These are phyloP conservation scores for Aulostomus chinensis DNA, from an alignment of 2,797 vertebrate species.

Conservation along the genomic window DNA sequence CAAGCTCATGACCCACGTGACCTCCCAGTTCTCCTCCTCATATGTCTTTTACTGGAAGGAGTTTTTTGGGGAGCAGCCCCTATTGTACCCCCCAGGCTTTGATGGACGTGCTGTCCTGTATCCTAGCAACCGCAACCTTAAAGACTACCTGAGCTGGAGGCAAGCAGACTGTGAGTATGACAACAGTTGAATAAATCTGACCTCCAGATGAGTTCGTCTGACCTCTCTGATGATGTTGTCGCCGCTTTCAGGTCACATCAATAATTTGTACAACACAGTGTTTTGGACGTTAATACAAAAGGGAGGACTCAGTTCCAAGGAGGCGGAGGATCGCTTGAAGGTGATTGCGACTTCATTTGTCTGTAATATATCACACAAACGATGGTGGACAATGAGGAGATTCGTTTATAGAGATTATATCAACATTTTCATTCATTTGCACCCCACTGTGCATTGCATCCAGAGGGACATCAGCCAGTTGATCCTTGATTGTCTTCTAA, in stretches of 20 bases:
- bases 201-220: neutral
- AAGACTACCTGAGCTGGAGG: slow-evolving; percentile 97
- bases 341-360: too few species aligned
- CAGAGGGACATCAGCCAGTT: too few species aligned
- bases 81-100: slow-evolving; percentile 93
- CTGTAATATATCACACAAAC: too few species aligned
- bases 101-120: slow-evolving; percentile 95
- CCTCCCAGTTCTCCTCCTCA: slow-evolving; percentile 96
- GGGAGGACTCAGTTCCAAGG: slow-evolving; percentile 85
- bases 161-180: slow-evolving; percentile 94
- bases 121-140: slow-evolving; percentile 91
- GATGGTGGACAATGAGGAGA: too few species aligned
- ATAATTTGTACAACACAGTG: slow-evolving; percentile 96
- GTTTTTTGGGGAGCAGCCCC: slow-evolving; percentile 89
- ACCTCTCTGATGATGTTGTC: neutral
- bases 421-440: too few species aligned
- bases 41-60: slow-evolving; percentile 97
- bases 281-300: slow-evolving; percentile 95
- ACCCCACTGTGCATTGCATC: too few species aligned
- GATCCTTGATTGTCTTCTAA: too few species aligned
- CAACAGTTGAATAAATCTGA: too few species aligned
- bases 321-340: slow-evolving; percentile 90
- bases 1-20: slow-evolving; percentile 97
- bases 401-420: too few species aligned
- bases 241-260: slow-evolving; percentile 88